phyloP scores from a whole-genome alignment of 2,113 vertebrate species.

The Bufo gargarizans region DNA sequence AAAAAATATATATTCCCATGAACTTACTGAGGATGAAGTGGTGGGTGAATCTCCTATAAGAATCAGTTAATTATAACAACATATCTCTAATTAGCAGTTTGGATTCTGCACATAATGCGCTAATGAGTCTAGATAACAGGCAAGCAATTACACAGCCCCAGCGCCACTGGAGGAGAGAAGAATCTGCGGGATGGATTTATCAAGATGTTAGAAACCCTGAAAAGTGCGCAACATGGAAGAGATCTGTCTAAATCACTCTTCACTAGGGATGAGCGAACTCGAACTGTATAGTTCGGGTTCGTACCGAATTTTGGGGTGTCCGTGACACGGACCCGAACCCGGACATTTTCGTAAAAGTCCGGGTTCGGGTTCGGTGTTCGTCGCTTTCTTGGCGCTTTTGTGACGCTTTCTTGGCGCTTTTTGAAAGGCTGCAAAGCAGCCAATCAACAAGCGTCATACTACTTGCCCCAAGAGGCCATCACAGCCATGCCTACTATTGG shows the following conservation, averaged over 20 bases:
- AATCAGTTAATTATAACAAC: slow-evolving; percentile 76
- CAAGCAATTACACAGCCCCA: slow-evolving; percentile 50
- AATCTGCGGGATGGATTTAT: slow-evolving; percentile 13
- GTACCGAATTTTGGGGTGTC: too few species aligned
- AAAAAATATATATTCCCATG: slow-evolving; percentile 22
- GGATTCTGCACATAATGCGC: slow-evolving; percentile 70
- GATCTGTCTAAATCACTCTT: neutral
- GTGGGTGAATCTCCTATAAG: slow-evolving; percentile 71
- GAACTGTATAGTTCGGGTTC: too few species aligned
- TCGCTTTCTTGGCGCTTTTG: too few species aligned
- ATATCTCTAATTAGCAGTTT: slow-evolving; percentile 78
- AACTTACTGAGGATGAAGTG: slow-evolving; percentile 60
- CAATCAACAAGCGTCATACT: too few species aligned
- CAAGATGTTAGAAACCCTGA: neutral
- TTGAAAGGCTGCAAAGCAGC: too few species aligned
- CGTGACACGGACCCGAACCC: too few species aligned
- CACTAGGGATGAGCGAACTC: too few species aligned
- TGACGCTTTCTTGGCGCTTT: too few species aligned
- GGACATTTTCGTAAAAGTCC: too few species aligned
- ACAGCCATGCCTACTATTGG: too few species aligned
- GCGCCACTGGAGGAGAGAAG: neutral
- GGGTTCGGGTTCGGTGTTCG: too few species aligned
- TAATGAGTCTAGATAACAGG: slow-evolving; percentile 74
- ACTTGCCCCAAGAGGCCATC: too few species aligned
- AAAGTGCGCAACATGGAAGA: neutral